Evolutionary conservation across 2,113 vertebrate genomes (phyloP).

Genomic region (Brevimyrus niger): DNA sequence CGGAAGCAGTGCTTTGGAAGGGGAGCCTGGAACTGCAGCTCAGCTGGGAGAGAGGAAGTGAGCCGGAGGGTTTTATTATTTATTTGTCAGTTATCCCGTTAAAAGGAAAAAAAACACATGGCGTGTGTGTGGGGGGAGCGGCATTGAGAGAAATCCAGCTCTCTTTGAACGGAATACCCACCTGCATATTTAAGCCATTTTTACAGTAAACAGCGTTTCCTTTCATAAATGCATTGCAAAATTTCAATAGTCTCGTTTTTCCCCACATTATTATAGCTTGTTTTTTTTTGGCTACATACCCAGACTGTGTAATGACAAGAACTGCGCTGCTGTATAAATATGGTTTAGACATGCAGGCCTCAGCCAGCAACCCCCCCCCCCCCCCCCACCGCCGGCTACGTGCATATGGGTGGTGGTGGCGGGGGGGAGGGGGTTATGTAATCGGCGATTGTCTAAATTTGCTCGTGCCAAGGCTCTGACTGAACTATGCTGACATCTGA

Average conservation of each 20-base stretch:
- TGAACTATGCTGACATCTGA: background rate
- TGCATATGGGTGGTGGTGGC: background rate
- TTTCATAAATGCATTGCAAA: background rate
- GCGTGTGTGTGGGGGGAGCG: background rate
- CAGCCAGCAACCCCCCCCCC: background rate
- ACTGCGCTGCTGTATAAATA: background rate
- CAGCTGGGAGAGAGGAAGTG: background rate
- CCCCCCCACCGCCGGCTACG: no score
- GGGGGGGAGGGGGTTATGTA: background rate
- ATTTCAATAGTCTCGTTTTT: background rate
- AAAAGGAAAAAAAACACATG: background rate
- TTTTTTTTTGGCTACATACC: background rate
- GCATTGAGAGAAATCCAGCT: background rate
- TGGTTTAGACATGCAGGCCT: background rate
- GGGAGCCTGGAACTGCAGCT: background rate
- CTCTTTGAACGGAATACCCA: background rate
- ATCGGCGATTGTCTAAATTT: slow-evolving; percentile 5
- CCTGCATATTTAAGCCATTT: background rate
- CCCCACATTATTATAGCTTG: background rate
- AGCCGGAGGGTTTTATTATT: background rate
- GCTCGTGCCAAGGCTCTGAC: background rate
- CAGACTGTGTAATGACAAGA: slow-evolving; percentile 7
- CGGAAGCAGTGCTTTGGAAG: background rate
- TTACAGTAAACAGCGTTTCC: background rate
- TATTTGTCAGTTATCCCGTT: background rate